Conservation (phyloP, 2,888 invertebrate genomes). For the Clusia tigrina region DNA sequence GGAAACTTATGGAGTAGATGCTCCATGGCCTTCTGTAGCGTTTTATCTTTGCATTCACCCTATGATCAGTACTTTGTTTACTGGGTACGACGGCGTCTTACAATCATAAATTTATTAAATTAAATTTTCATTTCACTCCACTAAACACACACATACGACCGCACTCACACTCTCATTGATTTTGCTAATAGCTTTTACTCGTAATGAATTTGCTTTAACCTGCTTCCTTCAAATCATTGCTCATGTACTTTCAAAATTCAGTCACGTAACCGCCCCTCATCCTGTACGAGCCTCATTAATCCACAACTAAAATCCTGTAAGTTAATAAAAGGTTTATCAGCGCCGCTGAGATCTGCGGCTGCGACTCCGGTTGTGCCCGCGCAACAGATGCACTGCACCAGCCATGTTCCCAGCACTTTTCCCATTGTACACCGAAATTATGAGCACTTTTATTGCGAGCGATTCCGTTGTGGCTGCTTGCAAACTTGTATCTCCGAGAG, state of each 20-base stretch:
- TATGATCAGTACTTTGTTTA: no score
- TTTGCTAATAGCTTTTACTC: background rate
- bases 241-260: background rate
- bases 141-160: background rate
- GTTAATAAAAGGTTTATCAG: conserved; percentile 7
- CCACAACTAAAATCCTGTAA: background rate
- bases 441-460: background rate
- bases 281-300: conserved; percentile 2
- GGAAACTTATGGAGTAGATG: no score
- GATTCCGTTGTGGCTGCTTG: background rate
- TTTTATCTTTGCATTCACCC: no score
- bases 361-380: background rate
- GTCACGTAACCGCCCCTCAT: background rate
- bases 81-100: no score
- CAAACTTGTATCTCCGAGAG: background rate
- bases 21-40: no score
- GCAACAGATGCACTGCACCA: background rate
- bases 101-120: no score
- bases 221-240: background rate
- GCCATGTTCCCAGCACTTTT: background rate
- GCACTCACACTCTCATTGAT: background rate
- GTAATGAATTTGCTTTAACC: background rate
- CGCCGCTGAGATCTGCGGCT: background rate
- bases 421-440: background rate
- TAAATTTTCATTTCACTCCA: no score